These are phyloP conservation scores for Hemicentrotus pulcherrimus DNA, from an alignment of 35 echinoderm and acorn worm species.

Conservation along the genomic window DNA sequence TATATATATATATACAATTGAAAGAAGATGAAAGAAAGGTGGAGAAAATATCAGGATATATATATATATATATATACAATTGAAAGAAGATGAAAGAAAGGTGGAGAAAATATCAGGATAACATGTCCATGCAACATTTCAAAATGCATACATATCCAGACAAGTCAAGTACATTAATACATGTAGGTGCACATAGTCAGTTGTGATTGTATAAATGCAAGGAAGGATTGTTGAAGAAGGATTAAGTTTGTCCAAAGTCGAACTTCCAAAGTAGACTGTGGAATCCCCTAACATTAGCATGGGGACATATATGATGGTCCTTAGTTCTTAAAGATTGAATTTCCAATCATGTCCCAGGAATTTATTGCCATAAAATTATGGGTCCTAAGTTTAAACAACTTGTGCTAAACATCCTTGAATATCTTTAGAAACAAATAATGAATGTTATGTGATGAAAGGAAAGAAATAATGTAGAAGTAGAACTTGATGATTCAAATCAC, in stretches of 20 bases:
- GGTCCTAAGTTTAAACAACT: background rate
- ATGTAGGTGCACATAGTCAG: background rate
- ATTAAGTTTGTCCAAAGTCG: too few species aligned
- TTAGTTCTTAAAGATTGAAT: background rate
- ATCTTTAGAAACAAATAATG: background rate
- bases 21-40: background rate
- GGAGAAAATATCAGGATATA: background rate
- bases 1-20: too few species aligned
- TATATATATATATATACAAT: too few species aligned
- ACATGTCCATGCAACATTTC: constrained; percentile 11
- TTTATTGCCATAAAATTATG: background rate
- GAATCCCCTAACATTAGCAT: background rate
- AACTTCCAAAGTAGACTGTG: too few species aligned
- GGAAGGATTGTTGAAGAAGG: background rate
- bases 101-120: background rate
- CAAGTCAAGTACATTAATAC: background rate
- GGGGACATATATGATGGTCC: background rate
- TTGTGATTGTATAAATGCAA: background rate
- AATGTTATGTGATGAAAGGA: background rate
- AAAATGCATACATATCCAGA: background rate
- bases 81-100: background rate
- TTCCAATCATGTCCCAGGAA: background rate
- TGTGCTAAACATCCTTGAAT: background rate
- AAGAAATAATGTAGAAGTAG: background rate
- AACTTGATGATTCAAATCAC: background rate